Conservation (phyloP, 2,888 invertebrate species). For the Coecobrya sp. region DNA sequence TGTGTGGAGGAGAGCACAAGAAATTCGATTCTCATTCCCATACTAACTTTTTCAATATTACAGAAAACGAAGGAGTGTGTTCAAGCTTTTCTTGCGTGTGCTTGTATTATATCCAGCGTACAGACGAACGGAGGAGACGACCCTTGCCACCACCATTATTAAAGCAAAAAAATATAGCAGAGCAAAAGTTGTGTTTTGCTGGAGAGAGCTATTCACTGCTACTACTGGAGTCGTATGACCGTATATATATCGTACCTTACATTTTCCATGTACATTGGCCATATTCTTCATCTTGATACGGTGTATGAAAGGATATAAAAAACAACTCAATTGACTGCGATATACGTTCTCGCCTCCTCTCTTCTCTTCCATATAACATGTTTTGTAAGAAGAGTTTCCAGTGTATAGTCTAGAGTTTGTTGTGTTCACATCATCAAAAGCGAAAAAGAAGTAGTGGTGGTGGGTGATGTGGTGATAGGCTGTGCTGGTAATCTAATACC, state of each 20-base stretch:
- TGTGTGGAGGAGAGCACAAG: slow-evolving; percentile 18
- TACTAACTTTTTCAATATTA: not conserved
- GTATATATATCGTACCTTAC: slow-evolving; percentile 22
- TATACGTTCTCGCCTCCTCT: slow-evolving; percentile 31
- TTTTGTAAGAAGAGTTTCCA: slow-evolving; percentile 23
- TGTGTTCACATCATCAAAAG: slow-evolving; percentile 53
- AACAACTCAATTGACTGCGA: slow-evolving; percentile 67
- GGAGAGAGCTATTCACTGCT: slow-evolving; percentile 26
- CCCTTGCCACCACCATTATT: slow-evolving; percentile 74
- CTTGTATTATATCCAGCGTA: slow-evolving; percentile 33
- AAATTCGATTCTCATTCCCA: slow-evolving; percentile 28
- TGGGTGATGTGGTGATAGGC: slow-evolving; percentile 40
- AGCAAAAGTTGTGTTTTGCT: slow-evolving; percentile 49
- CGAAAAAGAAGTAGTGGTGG: slow-evolving; percentile 39
- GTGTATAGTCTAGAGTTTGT: slow-evolving; percentile 29
- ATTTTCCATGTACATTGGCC: slow-evolving; percentile 21
- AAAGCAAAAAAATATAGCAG: slow-evolving; percentile 41
- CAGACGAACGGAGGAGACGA: slow-evolving; percentile 56
- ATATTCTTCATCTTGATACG: not conserved
- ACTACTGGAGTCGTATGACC: slow-evolving; percentile 34
- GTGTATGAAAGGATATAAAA: not conserved
- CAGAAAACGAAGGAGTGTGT: slow-evolving; percentile 2
- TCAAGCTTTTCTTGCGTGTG: not conserved
- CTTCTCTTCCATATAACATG: not conserved
- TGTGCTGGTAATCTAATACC: slow-evolving; percentile 43